Percentiles rank a stretch among this genome's conserved stretches.
phyloP scores from a whole-genome alignment of 2,888 invertebrate species.

The Himalopsyche tibetana region DNA sequence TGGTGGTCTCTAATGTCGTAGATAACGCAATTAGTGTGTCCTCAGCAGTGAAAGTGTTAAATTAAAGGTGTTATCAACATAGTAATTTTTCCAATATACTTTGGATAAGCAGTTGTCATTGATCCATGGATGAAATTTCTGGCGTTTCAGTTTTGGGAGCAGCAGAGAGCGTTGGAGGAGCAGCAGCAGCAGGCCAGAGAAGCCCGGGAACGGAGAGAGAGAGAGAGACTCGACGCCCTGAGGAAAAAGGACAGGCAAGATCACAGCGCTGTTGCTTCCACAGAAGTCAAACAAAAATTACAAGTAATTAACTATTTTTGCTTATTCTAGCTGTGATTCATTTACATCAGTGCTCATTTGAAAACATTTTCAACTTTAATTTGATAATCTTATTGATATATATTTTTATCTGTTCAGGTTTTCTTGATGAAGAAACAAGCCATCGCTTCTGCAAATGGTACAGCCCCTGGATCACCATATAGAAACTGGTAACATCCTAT shows the following conservation, averaged over 20 bases:
- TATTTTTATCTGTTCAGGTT: constrained; percentile 75
- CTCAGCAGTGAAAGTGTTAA: too few relatives aligned
- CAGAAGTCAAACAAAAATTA: constrained; percentile 96
- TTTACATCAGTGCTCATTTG: too few relatives aligned
- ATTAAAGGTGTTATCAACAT: too few relatives aligned
- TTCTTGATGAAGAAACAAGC: constrained; percentile 89
- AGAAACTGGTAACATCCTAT: constrained; percentile 82
- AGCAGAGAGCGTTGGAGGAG: constrained; percentile 87
- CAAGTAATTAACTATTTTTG: constrained; percentile 78
- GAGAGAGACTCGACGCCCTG: constrained; percentile 89
- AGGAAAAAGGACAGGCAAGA: constrained; percentile 96
- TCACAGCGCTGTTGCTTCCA: constrained; percentile 96
- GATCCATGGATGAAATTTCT: constrained; percentile 41
- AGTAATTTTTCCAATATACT: background rate
- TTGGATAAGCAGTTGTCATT: constrained; percentile 26
- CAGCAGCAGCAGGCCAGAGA: constrained; percentile 86
- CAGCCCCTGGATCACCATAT: constrained; percentile 82
- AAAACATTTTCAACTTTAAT: too few relatives aligned
- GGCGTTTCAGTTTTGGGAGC: constrained; percentile 88
- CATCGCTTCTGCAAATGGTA: constrained; percentile 84
- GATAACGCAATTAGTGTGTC: too few relatives aligned
- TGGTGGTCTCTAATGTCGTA: too few relatives aligned
- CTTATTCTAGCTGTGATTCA: background rate
- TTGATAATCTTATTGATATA: background rate
- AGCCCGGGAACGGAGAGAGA: constrained; percentile 83